Base-by-base conservation (phyloP, 2,113 vertebrate species). In the Pomatostomus ruficeps region DNA sequence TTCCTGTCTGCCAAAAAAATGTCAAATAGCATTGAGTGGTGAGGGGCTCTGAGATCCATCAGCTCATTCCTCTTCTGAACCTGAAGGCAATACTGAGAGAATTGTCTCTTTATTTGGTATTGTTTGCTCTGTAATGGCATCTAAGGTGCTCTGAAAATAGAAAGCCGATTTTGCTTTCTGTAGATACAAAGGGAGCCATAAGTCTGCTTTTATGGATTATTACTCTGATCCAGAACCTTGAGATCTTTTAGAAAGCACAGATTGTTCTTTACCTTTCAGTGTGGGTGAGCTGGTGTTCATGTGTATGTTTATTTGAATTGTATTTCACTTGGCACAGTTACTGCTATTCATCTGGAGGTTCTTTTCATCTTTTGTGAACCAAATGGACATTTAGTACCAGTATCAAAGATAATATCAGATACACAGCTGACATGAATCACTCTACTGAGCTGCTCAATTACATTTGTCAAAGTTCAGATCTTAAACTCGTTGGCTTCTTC, bases 361-460 rank as follows among this genome's bases (percentile, higher is more conserved):
- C 93, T 96, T 95, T 89, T 94, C 75, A 96, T 93, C 91, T 86
- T 91, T 83, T 80, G 83, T 91, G 93, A 90, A 83, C 23, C 48
- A 71, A 83, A 77, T 36, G 68, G 71, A 88, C 91, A 66, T 73
- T 76, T 52, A 83, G 82, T 83, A 74, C 78, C n/a, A 63, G 55
- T 52, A 87, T 55, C 71, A 89, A 88, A 95, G 85, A 91, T 94
- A 63, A 49, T 31, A 91, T 94, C 91, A 83, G 72, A 71, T 46
- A 59, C 71, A 74, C 26, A 92, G 33, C 24, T 68, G 49, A 48
- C 46, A 79, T 91, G 94, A 94, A 94, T 83, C 88, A 85, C 20
- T 26, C 38, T 46, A 15, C 22, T 29, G 35, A 92, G n/a, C 42
- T 77, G 51, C 78, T 43, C 1, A 2, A 63, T 91, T 80, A 45